These are phyloP conservation scores for Cydia fagiglandana DNA, from an alignment of 1,140 invertebrate species.

Conservation along the genomic window DNA sequence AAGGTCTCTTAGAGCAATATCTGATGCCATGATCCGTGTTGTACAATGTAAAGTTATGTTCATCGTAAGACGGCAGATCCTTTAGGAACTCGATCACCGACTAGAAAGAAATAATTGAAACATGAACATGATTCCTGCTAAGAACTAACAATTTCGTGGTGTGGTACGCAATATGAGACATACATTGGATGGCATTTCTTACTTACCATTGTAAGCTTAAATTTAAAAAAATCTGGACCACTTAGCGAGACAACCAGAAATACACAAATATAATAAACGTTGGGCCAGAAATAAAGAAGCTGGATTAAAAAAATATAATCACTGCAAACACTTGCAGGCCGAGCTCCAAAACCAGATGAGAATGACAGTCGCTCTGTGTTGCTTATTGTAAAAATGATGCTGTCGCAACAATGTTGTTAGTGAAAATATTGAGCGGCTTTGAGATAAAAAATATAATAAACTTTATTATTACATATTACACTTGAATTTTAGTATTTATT, in stretches of 20 bases:
- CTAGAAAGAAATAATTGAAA: constrained; percentile 73
- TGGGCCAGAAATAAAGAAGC: constrained; percentile 39
- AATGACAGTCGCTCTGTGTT: constrained; percentile 47
- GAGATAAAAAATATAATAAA: too few species aligned
- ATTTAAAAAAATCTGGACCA: constrained; percentile 36
- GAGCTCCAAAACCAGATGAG: constrained; percentile 56
- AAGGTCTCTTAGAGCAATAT: constrained; percentile 90
- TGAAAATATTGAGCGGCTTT: too few species aligned
- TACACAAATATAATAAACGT: constrained; percentile 44
- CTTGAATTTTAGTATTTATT: too few species aligned
- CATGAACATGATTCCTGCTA: constrained; percentile 40
- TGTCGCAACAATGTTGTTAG: background rate
- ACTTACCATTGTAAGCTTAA: constrained; percentile 58
- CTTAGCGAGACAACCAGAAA: constrained; percentile 39
- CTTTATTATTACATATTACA: too few species aligned
- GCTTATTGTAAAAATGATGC: constrained; percentile 2
- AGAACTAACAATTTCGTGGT: constrained; percentile 39
- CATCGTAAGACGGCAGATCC: constrained; percentile 93
- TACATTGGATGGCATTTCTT: background rate
- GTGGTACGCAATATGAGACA: background rate
- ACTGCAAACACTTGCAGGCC: constrained; percentile 43
- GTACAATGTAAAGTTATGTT: constrained; percentile 94
- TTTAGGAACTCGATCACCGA: constrained; percentile 93
- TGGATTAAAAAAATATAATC: constrained; percentile 61
- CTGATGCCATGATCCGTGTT: constrained; percentile 92